Conservation (phyloP, 2,888 invertebrate genomes). For the Agrotis exclamationis region DNA sequence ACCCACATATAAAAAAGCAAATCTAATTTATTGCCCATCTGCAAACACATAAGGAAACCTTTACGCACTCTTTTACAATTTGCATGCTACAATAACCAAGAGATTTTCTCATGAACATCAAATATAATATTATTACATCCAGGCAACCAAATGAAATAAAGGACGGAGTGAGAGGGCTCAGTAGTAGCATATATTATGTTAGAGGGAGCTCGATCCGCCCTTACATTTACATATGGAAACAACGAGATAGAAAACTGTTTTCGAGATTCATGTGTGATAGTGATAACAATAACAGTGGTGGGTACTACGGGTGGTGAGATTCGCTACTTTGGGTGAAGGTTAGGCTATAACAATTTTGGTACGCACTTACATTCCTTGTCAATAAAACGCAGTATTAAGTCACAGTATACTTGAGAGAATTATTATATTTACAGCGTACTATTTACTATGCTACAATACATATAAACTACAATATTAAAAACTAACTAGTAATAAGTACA, state of each 20-base stretch:
- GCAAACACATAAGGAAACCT: constrained; percentile 23
- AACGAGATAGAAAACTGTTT: constrained; percentile 67
- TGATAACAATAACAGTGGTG: constrained; percentile 53
- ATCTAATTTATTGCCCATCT: constrained; percentile 13
- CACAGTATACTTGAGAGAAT: background rate
- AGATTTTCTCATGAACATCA: constrained; percentile 53
- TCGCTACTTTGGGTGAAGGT: constrained; percentile 24
- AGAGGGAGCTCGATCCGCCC: constrained; percentile 43
- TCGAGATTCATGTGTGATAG: constrained; percentile 65
- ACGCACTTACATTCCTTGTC: constrained; percentile 3
- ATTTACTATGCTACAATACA: too few relatives aligned
- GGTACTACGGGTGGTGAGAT: constrained; percentile 3
- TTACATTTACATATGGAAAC: constrained; percentile 71
- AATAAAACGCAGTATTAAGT: constrained; percentile 7
- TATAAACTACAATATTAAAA: too few relatives aligned
- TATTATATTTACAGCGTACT: too few relatives aligned
- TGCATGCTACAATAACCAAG: constrained; percentile 44
- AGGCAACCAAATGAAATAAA: constrained; percentile 51
- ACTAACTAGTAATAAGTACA: too few relatives aligned
- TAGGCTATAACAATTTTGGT: constrained; percentile 19
- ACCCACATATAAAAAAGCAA: background rate
- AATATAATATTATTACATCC: constrained; percentile 55
- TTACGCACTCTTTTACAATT: constrained; percentile 50
- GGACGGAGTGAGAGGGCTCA: constrained; percentile 41
- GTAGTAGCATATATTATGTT: constrained; percentile 56